Evolutionary conservation across 2,797 vertebrate species (phyloP), one percentile per base, ranked within the genome.

Genomic region (Steatocranus sp.): DNA sequence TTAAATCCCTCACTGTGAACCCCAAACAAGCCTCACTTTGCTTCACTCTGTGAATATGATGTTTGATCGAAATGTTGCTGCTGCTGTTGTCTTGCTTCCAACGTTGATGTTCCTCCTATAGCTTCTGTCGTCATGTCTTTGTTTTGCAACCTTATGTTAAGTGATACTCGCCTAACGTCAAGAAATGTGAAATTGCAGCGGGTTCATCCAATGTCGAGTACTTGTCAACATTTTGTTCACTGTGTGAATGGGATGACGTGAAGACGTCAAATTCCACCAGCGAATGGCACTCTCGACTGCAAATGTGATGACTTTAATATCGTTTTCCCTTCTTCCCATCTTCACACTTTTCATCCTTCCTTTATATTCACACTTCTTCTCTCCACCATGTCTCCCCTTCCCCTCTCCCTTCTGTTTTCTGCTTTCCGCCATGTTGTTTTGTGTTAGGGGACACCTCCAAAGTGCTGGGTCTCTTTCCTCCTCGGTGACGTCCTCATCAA

Each of bases 381-480:
- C 61, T 78, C 23, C 14, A 20, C 54, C 36, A n/a, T 23, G 9
- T 61, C 56, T 34, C 48, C 23, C 51, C 48, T 27, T 78, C 54
- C 15, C 41, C 7, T 73, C 25, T 76, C 11, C 30, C 36, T n/a
- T 11, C 54, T 50, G 27, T 50, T 3, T 81, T 51, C 34, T 75
- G 78, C 58, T 66, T 3, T 73, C 46, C 56, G 27, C 34, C 86
- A 41, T 61, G 9, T 84, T 82, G 11, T 75, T 84, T 63, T 80
- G 36, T 90, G 88, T 75, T 94, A 99, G 98, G 96, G 94, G 93
- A 76, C 97, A 97, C 88, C 96, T 96, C 80, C 96, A 97, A 93
- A 96, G 96, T 94, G 97, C 97, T 87, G 95, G 96, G 34, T 93
- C 96, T 92, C 96, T 97, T 68, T 96, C 97, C 88, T 96, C 97